A percentile compares a stretch with the other conserved stretches of the same genome.
Conservation (phyloP, 2,797 vertebrate species). For the Erethizon dorsatum region DNA sequence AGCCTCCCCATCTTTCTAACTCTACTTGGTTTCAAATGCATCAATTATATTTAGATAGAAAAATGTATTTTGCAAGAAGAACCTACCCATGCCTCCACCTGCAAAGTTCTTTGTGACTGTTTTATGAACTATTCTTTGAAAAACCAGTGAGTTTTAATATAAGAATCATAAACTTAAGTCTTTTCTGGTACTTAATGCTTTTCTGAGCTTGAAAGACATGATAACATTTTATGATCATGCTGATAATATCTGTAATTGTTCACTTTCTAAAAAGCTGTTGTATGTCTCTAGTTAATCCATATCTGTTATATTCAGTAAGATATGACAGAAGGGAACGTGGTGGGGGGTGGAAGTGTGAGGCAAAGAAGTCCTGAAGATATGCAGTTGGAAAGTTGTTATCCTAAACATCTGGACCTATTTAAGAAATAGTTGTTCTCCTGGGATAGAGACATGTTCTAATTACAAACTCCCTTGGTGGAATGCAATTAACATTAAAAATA, state of each 20-base stretch:
- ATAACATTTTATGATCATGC: constrained; percentile 2
- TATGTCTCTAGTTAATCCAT: constrained; percentile 12
- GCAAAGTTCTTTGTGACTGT: background rate
- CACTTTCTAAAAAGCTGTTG: constrained; percentile 12
- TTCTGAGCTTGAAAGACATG: background rate
- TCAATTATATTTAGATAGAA: background rate
- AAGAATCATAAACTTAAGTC: constrained; percentile 19
- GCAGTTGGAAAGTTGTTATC: constrained; percentile 68
- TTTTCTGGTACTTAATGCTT: background rate
- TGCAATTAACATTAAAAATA: constrained; percentile 6
- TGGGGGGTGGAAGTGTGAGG: background rate
- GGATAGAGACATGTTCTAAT: constrained; percentile 34
- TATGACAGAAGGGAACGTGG: constrained; percentile 65
- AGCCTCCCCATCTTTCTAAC: background rate
- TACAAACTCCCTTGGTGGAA: background rate
- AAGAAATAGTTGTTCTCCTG: constrained; percentile 26
- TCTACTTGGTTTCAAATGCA: background rate
- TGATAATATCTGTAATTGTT: constrained; percentile 62
- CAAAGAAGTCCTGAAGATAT: constrained; percentile 38
- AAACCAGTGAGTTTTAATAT: background rate
- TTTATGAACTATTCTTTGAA: background rate
- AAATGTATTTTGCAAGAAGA: constrained; percentile 22
- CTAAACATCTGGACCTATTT: constrained; percentile 73
- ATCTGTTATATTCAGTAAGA: constrained; percentile 68
- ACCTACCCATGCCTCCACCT: background rate